Evolutionary conservation across 2,888 invertebrate species (phyloP).

Genomic region (Trachelus troglodyta): DNA sequence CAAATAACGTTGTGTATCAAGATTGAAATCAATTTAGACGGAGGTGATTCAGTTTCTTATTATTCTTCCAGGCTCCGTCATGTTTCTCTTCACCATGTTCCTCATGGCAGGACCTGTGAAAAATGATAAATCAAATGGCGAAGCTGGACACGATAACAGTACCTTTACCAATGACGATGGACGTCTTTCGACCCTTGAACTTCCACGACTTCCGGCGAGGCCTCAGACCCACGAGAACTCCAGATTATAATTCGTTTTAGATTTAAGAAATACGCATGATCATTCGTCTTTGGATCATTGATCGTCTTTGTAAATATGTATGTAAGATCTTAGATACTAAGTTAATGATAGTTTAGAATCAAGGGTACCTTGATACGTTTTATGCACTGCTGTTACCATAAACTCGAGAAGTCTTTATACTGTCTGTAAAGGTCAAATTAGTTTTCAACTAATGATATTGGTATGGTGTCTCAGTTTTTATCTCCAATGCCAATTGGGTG

Average conservation of each 20-base stretch:
- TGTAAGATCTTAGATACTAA: background rate
- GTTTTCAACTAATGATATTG: too few relatives aligned
- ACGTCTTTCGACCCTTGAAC: slow-evolving; percentile 50
- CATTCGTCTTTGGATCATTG: too few relatives aligned
- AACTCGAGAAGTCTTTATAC: too few relatives aligned
- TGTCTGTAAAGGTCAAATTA: too few relatives aligned
- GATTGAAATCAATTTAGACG: background rate
- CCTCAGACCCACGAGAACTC: slow-evolving; percentile 49
- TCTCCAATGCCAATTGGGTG: too few relatives aligned
- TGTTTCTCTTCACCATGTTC: slow-evolving; percentile 85
- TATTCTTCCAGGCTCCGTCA: slow-evolving; percentile 75
- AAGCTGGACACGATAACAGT: slow-evolving; percentile 69
- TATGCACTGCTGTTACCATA: too few relatives aligned
- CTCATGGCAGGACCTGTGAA: slow-evolving; percentile 77
- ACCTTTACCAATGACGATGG: slow-evolving; percentile 70
- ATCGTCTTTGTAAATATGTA: background rate
- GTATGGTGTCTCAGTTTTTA: too few relatives aligned
- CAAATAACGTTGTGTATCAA: background rate
- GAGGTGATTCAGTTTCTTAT: background rate
- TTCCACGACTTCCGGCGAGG: slow-evolving; percentile 53
- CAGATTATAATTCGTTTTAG: slow-evolving; percentile 37
- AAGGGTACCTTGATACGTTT: too few relatives aligned
- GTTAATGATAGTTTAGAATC: background rate
- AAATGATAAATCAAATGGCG: slow-evolving; percentile 52
- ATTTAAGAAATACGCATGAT: background rate